Conservation (phyloP, 2,888 invertebrate species). For the Agapostemon virescens region DNA sequence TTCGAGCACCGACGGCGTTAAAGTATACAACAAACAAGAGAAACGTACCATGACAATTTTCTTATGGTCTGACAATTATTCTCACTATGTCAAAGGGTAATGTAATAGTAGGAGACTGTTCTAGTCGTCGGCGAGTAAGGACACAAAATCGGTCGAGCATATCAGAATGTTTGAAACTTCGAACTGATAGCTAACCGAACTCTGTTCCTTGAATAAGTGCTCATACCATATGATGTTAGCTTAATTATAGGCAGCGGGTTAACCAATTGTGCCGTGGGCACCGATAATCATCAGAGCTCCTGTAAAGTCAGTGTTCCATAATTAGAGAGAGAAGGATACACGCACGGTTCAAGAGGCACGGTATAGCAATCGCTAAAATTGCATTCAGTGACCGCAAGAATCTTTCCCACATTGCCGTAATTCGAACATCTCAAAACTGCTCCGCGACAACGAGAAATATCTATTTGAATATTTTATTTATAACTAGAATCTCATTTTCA, state of each 20-base stretch:
- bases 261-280: slow-evolving; percentile 6
- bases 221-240: neutral
- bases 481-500: neutral
- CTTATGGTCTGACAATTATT: neutral
- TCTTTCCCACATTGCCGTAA: neutral
- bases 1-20: neutral
- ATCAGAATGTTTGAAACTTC: slow-evolving; percentile 9
- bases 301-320: slow-evolving; percentile 4
- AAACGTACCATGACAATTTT: neutral
- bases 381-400: neutral
- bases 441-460: neutral
- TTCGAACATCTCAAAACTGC: neutral
- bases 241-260: slow-evolving; percentile 2
- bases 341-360: neutral
- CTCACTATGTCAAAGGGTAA: neutral
- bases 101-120: neutral
- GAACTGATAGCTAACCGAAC: slow-evolving; percentile 14
- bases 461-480: neutral
- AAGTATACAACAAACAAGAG: neutral
- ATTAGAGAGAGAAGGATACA: slow-evolving; percentile 4
- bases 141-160: neutral
- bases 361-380: neutral
- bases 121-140: neutral
- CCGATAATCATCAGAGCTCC: neutral
- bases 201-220: neutral